Conservation (phyloP, 2,797 vertebrate species). For the Parauchenoglanis ngamensis region DNA sequence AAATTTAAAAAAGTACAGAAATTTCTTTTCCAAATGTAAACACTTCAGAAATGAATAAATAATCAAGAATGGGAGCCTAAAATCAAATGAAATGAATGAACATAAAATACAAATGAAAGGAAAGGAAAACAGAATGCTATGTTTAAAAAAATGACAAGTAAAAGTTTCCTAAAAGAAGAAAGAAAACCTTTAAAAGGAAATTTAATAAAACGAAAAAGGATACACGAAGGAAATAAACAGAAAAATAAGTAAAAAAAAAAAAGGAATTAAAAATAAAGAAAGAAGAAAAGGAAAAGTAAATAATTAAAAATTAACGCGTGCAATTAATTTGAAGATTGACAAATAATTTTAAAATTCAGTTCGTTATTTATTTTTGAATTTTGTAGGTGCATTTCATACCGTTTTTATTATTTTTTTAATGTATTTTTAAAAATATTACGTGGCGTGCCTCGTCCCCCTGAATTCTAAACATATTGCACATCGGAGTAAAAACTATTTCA, state of each 20-base stretch:
- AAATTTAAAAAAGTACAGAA: not conserved
- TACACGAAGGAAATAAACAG: not conserved
- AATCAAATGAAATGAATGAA: not conserved
- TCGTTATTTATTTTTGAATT: not conserved
- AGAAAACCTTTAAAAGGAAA: not conserved
- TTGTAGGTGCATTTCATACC: not conserved
- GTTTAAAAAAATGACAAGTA: not conserved
- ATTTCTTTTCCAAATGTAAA: not conserved
- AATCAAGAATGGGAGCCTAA: not conserved
- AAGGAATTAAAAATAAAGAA: conserved; percentile 46
- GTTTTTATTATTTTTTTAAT: not conserved
- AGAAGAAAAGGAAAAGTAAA: conserved; percentile 55
- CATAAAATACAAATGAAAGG: too few species aligned
- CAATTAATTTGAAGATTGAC: not conserved
- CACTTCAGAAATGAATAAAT: not conserved
- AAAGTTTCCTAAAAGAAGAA: not conserved
- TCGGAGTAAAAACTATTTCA: conserved; percentile 65
- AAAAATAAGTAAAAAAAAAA: conserved; percentile 58
- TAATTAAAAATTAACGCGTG: conserved; percentile 39
- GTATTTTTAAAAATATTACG: not conserved
- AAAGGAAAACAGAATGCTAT: not conserved
- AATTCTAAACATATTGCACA: conserved; percentile 76
- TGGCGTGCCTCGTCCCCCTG: conserved; percentile 47
- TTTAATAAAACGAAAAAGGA: too few species aligned
- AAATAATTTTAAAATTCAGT: not conserved